Evolutionary conservation across 2,797 vertebrate species (phyloP).

Genomic region (Micrastur ruficollis): DNA sequence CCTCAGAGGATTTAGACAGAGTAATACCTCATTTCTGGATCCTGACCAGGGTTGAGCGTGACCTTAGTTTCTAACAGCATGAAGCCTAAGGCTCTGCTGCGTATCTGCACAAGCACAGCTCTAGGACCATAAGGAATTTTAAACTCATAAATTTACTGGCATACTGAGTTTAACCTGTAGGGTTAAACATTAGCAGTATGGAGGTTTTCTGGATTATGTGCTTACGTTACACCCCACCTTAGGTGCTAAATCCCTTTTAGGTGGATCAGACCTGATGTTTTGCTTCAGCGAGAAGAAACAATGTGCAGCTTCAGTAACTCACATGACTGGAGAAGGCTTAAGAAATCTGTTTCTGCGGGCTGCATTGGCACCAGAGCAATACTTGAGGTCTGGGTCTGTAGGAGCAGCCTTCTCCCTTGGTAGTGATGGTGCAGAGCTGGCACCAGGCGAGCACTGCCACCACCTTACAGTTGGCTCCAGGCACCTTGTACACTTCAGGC

Average conservation of each 20-base stretch:
- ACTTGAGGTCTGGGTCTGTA: neutral
- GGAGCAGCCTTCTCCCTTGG: neutral
- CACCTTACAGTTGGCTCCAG: neutral
- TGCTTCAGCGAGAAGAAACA: neutral
- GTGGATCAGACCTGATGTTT: neutral
- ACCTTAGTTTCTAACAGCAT: neutral
- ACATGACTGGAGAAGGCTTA: neutral
- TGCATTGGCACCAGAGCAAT: neutral
- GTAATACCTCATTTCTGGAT: neutral
- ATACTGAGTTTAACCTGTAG: neutral
- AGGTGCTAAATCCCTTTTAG: neutral
- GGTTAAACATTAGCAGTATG: neutral
- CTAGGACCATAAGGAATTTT: neutral
- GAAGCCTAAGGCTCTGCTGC: neutral
- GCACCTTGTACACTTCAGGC: neutral
- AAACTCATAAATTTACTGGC: neutral
- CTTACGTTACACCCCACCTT: neutral
- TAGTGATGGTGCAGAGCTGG: neutral
- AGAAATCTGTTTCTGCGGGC: neutral
- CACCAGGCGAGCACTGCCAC: neutral
- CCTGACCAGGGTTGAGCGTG: neutral
- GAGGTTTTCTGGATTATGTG: neutral
- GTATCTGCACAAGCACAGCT: neutral
- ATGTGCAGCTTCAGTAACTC: neutral
- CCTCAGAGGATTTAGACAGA: neutral